phyloP scores from a whole-genome alignment of 2,888 invertebrate genomes.

The Zaprionus lineosus region DNA sequence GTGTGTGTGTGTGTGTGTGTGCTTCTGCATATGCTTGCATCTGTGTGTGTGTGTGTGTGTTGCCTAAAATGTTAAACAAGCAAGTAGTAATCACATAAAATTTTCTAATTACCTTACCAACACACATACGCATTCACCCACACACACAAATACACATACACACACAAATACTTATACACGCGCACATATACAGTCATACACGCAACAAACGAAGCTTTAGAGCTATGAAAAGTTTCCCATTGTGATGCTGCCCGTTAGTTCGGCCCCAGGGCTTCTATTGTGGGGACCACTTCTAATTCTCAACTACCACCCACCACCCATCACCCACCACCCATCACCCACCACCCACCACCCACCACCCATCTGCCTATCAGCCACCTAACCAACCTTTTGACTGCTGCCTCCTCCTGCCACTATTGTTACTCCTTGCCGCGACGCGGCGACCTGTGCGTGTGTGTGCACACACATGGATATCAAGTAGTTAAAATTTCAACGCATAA shows the following conservation, averaged over 20 bases:
- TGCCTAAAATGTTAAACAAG: slow-evolving; percentile 49
- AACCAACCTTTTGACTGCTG: too few relatives aligned
- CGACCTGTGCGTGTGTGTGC: slow-evolving; percentile 15
- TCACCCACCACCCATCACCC: too few relatives aligned
- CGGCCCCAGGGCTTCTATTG: neutral
- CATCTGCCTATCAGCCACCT: too few relatives aligned
- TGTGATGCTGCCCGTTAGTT: neutral
- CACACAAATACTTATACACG: slow-evolving; percentile 22
- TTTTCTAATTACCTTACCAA: slow-evolving; percentile 75
- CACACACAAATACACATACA: neutral
- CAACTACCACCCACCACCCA: too few relatives aligned
- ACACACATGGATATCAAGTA: slow-evolving; percentile 38
- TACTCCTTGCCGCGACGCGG: slow-evolving; percentile 2
- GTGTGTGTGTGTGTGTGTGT: slow-evolving; percentile 9
- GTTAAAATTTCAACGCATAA: slow-evolving; percentile 69
- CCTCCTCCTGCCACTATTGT: neutral
- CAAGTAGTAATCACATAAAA: slow-evolving; percentile 73
- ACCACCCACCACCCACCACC: too few relatives aligned
- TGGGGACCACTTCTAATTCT: too few relatives aligned
- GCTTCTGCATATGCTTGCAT: slow-evolving; percentile 15
- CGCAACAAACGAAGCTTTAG: neutral
- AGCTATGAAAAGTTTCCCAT: slow-evolving; percentile 7
- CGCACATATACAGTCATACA: neutral
- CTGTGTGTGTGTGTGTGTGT: slow-evolving; percentile 24
- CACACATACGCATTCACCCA: slow-evolving; percentile 26